A percentile compares a stretch with the other conserved stretches of the same genome.
Conservation (phyloP, 2,797 vertebrate genomes). For the Craterocephalus amniculus region DNA sequence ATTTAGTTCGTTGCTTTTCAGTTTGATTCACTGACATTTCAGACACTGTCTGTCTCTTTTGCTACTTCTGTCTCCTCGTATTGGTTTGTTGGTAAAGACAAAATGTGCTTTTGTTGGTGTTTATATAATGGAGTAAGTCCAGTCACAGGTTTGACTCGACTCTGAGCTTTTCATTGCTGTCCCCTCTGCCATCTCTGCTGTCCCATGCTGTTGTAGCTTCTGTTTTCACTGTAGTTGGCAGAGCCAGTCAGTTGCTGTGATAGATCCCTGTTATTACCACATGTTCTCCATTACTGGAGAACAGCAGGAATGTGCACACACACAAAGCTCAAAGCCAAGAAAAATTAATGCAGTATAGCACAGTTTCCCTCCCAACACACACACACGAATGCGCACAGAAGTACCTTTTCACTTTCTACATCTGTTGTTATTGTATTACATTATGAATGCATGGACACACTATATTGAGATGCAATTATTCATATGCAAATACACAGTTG, state of each 20-base stretch:
- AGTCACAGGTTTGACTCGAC: constrained; percentile 24
- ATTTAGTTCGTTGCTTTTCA: no score
- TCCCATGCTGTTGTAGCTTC: constrained; percentile 67
- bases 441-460: background rate
- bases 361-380: background rate
- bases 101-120: no score
- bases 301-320: constrained; percentile 47
- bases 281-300: constrained; percentile 70
- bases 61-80: no score
- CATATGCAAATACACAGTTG: background rate
- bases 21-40: no score
- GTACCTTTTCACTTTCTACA: background rate
- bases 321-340: constrained; percentile 11
- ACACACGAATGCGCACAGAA: no score
- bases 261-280: constrained; percentile 77
- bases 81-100: no score
- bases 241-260: constrained; percentile 59
- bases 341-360: constrained; percentile 4
- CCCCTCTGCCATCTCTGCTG: constrained; percentile 47
- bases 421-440: background rate
- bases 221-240: constrained; percentile 64
- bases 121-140: background rate
- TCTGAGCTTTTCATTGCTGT: constrained; percentile 46
- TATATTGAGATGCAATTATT: constrained; percentile 2
- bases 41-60: no score